These are phyloP conservation scores for Emydocephalus ijimae DNA, from an alignment of 2,113 vertebrate genomes.

Conservation along the genomic window DNA sequence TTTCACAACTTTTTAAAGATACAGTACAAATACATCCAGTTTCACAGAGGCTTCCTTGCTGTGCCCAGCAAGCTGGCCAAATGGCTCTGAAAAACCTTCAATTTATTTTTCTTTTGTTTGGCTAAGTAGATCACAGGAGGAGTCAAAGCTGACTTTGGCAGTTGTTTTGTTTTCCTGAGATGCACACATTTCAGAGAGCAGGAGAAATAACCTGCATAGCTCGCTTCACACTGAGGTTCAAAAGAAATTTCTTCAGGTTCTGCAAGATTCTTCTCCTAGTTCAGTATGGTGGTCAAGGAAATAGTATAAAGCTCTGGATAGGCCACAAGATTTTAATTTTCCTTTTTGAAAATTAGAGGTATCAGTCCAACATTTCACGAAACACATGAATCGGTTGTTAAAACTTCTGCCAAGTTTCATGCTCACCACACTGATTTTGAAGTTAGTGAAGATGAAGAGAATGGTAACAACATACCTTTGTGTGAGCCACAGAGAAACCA, in stretches of 20 bases:
- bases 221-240: neutral
- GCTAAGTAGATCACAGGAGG: slow-evolving; percentile 13
- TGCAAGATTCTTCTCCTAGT: slow-evolving; percentile 26
- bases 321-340: neutral
- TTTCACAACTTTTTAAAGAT: neutral
- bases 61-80: slow-evolving; percentile 2
- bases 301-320: neutral
- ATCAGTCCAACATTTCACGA: slow-evolving; percentile 34
- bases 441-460: slow-evolving; percentile 39
- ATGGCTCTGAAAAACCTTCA: neutral
- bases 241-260: slow-evolving; percentile 43
- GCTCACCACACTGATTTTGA: slow-evolving; percentile 13
- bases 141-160: slow-evolving; percentile 25
- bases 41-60: slow-evolving; percentile 5
- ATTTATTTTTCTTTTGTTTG: slow-evolving; percentile 33
- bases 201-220: neutral
- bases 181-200: neutral
- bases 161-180: slow-evolving; percentile 17
- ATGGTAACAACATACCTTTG: neutral
- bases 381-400: slow-evolving; percentile 23
- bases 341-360: slow-evolving; percentile 36
- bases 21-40: neutral
- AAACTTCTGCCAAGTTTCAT: neutral
- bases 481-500: neutral
- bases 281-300: neutral